A percentile compares a stretch with the other conserved stretches of the same genome.
phyloP scores from a whole-genome alignment of 2,888 invertebrate genomes.

The Trissonchulus latispiculum region DNA sequence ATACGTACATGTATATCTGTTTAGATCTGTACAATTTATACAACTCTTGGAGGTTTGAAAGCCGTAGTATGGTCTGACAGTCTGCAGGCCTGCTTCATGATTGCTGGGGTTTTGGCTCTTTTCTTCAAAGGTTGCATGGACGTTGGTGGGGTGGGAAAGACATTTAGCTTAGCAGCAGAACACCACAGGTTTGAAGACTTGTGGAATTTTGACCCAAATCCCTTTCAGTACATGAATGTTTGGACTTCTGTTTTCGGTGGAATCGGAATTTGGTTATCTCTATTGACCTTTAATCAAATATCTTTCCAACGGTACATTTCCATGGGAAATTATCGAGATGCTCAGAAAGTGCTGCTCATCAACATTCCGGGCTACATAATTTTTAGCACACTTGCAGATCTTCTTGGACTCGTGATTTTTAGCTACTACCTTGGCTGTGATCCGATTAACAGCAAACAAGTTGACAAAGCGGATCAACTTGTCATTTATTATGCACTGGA shows the following conservation, averaged over 20 bases:
- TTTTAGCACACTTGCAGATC: conserved; percentile 35
- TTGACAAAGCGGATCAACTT: conserved; percentile 27
- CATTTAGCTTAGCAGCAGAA: neutral
- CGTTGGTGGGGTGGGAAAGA: neutral
- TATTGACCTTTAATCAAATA: conserved; percentile 7
- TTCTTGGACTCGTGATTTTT: conserved; percentile 34
- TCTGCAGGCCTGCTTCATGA: conserved; percentile 29
- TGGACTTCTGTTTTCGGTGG: conserved; percentile 15
- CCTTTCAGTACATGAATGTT: conserved; percentile 4
- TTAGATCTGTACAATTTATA: conserved; percentile 28
- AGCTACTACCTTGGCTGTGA: conserved; percentile 38
- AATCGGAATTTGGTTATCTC: conserved; percentile 14
- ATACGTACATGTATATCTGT: too few relatives aligned
- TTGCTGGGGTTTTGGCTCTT: conserved; percentile 19
- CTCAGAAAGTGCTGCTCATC: neutral
- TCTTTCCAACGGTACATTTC: conserved; percentile 1
- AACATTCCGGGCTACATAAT: conserved; percentile 18
- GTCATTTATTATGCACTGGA: conserved; percentile 7
- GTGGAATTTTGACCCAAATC: conserved; percentile 14
- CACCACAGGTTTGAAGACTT: conserved; percentile 1
- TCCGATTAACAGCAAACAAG: conserved; percentile 30
- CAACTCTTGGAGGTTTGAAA: conserved; percentile 31
- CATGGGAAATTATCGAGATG: neutral
- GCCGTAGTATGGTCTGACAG: conserved; percentile 32
- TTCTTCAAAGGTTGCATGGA: conserved; percentile 6